Base-by-base conservation (phyloP, 2,888 invertebrate species). In the Andricus curvator region DNA sequence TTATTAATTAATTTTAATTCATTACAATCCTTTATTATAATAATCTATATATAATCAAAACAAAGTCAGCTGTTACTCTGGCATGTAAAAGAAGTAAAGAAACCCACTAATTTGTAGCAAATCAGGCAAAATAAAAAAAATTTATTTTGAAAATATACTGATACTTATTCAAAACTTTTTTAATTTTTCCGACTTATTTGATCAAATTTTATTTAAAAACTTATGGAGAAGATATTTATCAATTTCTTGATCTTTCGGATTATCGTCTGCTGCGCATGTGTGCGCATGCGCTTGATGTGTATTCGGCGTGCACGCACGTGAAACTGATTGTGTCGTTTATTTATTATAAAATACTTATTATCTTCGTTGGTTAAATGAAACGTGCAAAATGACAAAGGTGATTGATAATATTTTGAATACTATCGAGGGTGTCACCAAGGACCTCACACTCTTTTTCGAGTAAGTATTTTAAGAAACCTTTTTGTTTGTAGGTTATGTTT, bases 401-500 rank as follows among this genome's bases (percentile, higher is more conserved):
- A 81, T 91, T 76, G 81, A 85, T 66, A 78, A 82, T 74, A 80
- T 90, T 68, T 79, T 88, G 77, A 80, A 85, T 22, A 80, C 80
- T 0, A 78, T 93, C 37, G 87, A 90, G 33, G 83, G 41, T 66
- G 84, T 88, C 70, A 91, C 92, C 25, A 88, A 88, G 41, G 90
- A 90, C 78, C 87, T 90, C 0, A 92, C 91, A 83, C 85, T 90
- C 81, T 93, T 92, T 87, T 84, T 93, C 60, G 91, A 89, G 93
- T 93, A 86, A 87, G 68, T 85, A 37, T 74, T 17, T 66, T 77
- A 62, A n/a, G 9, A 76, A 48, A 22, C 22, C 68, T 51, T 44
- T 65, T 44, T 33, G 41, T 20, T 70, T 25, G 25, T 81, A 84
- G 83, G 68, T 70, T 83, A 48, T 51, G 74, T 77, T 79, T 65